Base-by-base conservation (phyloP, 2,113 vertebrate species). In the Megaceryle torquata region DNA sequence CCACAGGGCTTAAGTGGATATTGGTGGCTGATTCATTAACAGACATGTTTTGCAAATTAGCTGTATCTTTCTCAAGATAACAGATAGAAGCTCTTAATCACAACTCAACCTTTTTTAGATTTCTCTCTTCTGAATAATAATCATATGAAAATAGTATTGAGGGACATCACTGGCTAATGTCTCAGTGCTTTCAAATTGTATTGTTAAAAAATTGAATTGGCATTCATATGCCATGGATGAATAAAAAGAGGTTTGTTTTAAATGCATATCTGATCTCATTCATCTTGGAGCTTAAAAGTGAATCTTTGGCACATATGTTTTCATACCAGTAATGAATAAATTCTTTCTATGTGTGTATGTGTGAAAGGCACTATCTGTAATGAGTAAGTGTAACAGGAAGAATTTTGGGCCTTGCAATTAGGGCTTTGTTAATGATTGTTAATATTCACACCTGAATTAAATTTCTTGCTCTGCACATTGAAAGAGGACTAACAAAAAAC, bases 221-320 rank as follows among this genome's bases (percentile, higher is more conserved):
- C 4, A 29, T 1, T 69, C 4, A 14, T 37, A n/a, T 0, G 0
- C 8, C 8, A 53, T 21, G 3, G 37, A 53, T 19, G 3, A 46
- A 75, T 39, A 74, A 84, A 53, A 31, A 56, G 5, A 48, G 3
- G 2, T 16, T 41, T 54, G 4, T 71, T 89, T 76, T 39, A 19
- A 85, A 53, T 22, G 4, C 31, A 65, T 86, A 74, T 70, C 48
- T 82, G 31, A 61, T 64, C 19, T 60, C 16, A 31, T 60, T 68
- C 5, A 59, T 68, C 60, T 76, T 83, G 12, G 17, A 46, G 5
- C 51, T 70, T 51, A 44, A 69, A 91, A 86, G 5, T 29, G 26
- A 84, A 84, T 31, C 7, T 81, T 82, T 33, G 26, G 3, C 17
- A n/a, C 12, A n/a, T 64, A 68, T 63, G 2, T 63, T 86, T 83